phyloP scores from a whole-genome alignment of 2,888 invertebrate species.

The Heliconius aoede region DNA sequence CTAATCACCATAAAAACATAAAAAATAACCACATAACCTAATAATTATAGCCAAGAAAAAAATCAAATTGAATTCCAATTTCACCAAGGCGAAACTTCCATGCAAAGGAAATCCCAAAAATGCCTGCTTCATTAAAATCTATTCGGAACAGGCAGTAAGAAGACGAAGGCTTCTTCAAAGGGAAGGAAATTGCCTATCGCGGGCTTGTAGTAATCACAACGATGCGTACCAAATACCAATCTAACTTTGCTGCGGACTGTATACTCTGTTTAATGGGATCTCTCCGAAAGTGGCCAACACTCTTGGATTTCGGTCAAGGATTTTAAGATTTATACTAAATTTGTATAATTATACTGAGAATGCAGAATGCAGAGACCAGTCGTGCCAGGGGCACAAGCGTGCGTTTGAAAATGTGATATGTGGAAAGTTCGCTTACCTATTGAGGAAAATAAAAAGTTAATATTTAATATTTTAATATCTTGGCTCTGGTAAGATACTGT shows the following conservation, averaged over 20 bases:
- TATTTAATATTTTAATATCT: no score
- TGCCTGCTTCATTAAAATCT: slow-evolving; percentile 68
- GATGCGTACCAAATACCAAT: slow-evolving; percentile 65
- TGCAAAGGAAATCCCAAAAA: slow-evolving; percentile 54
- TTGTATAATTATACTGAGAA: neutral
- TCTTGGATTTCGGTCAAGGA: neutral
- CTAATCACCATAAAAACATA: neutral
- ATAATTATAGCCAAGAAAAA: neutral
- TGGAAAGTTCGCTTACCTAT: no score
- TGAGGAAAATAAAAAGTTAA: no score
- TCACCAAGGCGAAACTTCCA: slow-evolving; percentile 16
- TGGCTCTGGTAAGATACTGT: no score
- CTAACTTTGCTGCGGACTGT: slow-evolving; percentile 71
- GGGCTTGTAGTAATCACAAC: slow-evolving; percentile 68
- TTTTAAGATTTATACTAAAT: neutral
- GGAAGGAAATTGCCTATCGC: slow-evolving; percentile 81
- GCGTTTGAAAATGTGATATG: no score
- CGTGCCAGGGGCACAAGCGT: no score
- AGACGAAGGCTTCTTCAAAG: slow-evolving; percentile 75
- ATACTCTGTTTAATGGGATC: slow-evolving; percentile 71
- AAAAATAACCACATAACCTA: no score
- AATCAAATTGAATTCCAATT: neutral
- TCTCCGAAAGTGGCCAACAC: slow-evolving; percentile 56
- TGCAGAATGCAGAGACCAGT: no score
- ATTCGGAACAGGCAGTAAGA: slow-evolving; percentile 63